Evolutionary conservation across 2,113 vertebrate genomes (phyloP).

Genomic region (Balaenoptera acutorostrata): DNA sequence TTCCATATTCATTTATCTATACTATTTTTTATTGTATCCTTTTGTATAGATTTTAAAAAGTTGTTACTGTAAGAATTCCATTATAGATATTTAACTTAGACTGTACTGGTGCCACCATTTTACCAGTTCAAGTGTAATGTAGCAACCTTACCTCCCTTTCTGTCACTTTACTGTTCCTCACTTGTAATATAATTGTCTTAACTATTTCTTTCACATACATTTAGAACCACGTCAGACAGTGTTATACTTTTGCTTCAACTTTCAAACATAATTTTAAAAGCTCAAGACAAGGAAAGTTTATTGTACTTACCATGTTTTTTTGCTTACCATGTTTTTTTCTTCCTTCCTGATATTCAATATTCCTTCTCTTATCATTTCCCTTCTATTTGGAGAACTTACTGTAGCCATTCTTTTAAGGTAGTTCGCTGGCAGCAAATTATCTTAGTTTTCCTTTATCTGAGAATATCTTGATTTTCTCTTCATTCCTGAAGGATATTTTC

Average conservation of each 20-base stretch:
- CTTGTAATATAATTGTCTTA: not conserved
- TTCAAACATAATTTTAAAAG: not conserved
- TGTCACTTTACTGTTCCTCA: not conserved
- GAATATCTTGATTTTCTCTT: not conserved
- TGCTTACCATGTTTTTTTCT: not conserved
- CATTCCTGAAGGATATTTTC: not conserved
- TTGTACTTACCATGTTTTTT: not conserved
- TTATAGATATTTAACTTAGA: not conserved
- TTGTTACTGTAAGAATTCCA: not conserved
- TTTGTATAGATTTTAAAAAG: not conserved
- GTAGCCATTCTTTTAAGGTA: not conserved
- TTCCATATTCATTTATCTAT: not conserved
- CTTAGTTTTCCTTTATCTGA: not conserved
- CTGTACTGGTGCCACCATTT: not conserved
- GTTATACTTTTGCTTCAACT: not conserved
- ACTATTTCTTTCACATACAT: not conserved
- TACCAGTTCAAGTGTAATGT: not conserved
- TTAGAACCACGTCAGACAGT: not conserved
- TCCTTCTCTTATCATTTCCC: not conserved
- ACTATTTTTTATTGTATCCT: not conserved
- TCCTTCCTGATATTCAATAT: not conserved
- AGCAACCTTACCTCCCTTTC: not conserved
- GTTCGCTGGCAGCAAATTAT: not conserved
- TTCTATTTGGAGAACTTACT: not conserved
- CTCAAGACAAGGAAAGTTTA: not conserved